Conservation (phyloP, 1,140 invertebrate genomes). For the Nephila pilipes region DNA sequence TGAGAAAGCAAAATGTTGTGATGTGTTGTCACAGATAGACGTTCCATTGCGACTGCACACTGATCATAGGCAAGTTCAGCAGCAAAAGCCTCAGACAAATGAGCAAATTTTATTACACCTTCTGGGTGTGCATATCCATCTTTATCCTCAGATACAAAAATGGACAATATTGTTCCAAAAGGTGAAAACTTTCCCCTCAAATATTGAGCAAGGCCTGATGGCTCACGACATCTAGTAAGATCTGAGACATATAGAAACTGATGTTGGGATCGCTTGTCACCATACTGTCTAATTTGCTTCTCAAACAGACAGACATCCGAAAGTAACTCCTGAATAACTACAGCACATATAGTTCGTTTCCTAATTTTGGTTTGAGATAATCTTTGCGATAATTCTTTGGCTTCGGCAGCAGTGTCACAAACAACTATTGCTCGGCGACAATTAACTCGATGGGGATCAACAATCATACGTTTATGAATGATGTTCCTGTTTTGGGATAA, state of each 20-base stretch:
- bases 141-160: constrained; percentile 52
- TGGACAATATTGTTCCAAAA: constrained; percentile 68
- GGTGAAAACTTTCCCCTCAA: constrained; percentile 61
- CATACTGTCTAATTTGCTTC: constrained; percentile 60
- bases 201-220: not conserved
- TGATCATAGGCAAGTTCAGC: constrained; percentile 72
- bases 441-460: constrained; percentile 66
- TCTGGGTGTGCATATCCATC: constrained; percentile 68
- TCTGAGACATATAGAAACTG: constrained; percentile 66
- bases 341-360: constrained; percentile 59
- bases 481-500: constrained; percentile 30
- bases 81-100: constrained; percentile 72
- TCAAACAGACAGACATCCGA: constrained; percentile 72
- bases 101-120: constrained; percentile 63
- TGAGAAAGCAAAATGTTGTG: constrained; percentile 70
- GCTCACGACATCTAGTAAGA: constrained; percentile 31
- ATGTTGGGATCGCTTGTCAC: constrained; percentile 55
- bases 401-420: constrained; percentile 28
- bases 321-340: constrained; percentile 55
- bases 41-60: constrained; percentile 54
- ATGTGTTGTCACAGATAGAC: constrained; percentile 56
- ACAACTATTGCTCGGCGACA: constrained; percentile 67
- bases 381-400: constrained; percentile 2
- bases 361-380: constrained; percentile 44
- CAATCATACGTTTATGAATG: constrained; percentile 58